Base-by-base conservation (phyloP, 2,888 invertebrate species). In the Acrobasis consociella region DNA sequence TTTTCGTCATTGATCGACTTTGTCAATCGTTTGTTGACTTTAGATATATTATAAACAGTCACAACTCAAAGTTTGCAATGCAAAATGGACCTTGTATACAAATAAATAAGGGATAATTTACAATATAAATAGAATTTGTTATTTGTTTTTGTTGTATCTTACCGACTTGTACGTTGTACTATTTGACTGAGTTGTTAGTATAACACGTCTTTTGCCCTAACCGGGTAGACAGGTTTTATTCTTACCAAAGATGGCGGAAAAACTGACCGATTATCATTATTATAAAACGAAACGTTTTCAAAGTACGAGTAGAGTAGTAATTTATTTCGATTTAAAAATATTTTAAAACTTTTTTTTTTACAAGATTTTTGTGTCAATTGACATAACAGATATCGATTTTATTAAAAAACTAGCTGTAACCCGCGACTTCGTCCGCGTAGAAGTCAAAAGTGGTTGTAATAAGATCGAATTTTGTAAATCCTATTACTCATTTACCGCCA, bases 41-140 rank as follows among this genome's bases (percentile, higher is more conserved):
- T 53, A 2, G 10, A 37, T 37, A 5, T 31, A 31, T 31, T 13
- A 22, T 22, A 31, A 22, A 52, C 31, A 52, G 52, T 52, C 52
- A 52, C 52, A 52, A 52, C 52, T 52, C 52, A 11, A 50, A 17
- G 9, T 13, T 52, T 22, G 50, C 16, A 50, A 8, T 16, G 50
- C 16, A 50, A 50, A 16, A 1, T 10, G 16, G 50, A 17, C 50
- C 17, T 13, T 49, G 15, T 49, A 8, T 7, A 7, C 31, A 31
- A 31, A 31, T 31, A 31, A 31, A 31, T 31, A 31, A 46, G 11
- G 46, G 46, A n/a, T 46, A 13, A 13, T 13, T 46, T 13, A 46
- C 46, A 46, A 3, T 31, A 31, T 31, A 31, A 31, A 31, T 31
- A 31, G 7, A 5, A 31, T 31, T 5, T 31, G 8, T 31, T 31